Percentiles rank a stretch among this genome's conserved stretches.
phyloP scores from a whole-genome alignment of 2,113 vertebrate species.

The Uropsilus gracilis region DNA sequence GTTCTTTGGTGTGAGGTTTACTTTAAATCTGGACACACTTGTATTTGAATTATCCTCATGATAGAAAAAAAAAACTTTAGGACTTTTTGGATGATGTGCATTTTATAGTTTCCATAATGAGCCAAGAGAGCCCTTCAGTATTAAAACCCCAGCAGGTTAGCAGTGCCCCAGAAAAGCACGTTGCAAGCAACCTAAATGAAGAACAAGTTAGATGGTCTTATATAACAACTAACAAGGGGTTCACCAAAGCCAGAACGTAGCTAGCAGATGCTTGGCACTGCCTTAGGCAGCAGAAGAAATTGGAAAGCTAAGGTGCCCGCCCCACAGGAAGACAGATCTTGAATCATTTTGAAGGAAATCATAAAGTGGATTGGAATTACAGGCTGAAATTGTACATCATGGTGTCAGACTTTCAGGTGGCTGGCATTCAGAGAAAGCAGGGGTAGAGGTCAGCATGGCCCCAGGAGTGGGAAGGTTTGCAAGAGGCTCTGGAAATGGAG shows the following conservation, averaged over 20 bases:
- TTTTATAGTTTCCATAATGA: conserved; percentile 62
- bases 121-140: conserved; percentile 17
- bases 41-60: conserved; percentile 24
- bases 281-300: not conserved
- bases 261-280: not conserved
- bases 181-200: conserved; percentile 53
- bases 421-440: not conserved
- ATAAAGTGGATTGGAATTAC: not conserved
- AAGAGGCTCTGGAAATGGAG: not conserved
- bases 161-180: conserved; percentile 62
- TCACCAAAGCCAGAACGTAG: not conserved
- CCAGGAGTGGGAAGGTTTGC: not conserved
- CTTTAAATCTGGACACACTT: not conserved
- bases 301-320: not conserved
- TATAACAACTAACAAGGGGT: not conserved
- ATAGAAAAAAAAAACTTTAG: not conserved
- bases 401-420: not conserved
- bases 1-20: not conserved
- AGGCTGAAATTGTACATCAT: not conserved
- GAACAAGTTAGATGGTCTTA: not conserved
- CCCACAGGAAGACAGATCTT: not conserved
- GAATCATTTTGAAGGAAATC: not conserved
- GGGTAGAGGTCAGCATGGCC: not conserved
- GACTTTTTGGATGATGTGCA: not conserved
- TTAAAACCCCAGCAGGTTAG: conserved; percentile 53